A percentile compares a stretch with the other conserved stretches of the same genome.
These are phyloP conservation scores for Heptranchias perlo DNA, from an alignment of 2,113 vertebrate genomes.

Conservation along the genomic window DNA sequence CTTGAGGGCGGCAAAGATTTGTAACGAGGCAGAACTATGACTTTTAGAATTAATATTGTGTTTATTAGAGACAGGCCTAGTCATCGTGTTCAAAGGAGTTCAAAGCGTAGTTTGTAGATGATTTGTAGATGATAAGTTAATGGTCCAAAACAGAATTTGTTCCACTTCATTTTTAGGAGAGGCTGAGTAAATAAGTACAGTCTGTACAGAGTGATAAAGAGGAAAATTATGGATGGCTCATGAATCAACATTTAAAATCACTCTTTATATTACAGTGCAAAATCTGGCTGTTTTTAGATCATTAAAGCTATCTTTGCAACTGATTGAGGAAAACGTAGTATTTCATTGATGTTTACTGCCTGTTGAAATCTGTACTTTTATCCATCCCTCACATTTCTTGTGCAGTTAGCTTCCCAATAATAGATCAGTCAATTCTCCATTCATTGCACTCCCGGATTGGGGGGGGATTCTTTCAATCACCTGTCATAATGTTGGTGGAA, in stretches of 20 bases:
- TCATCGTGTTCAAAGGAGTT: background rate
- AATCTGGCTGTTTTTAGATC: background rate
- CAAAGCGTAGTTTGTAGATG: background rate
- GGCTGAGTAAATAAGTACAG: background rate
- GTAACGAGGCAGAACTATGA: background rate
- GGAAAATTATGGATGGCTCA: background rate
- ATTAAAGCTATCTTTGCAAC: background rate
- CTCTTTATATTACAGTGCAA: background rate
- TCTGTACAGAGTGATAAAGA: background rate
- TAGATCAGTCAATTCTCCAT: background rate
- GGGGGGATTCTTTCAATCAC: background rate
- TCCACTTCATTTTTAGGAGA: background rate
- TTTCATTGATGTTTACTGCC: background rate
- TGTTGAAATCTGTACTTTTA: background rate
- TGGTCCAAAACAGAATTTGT: background rate
- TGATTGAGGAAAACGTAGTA: background rate
- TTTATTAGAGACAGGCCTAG: background rate
- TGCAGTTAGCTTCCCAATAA: background rate
- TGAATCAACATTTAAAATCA: slow-evolving; percentile 23
- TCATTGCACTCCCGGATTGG: background rate
- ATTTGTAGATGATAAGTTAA: slow-evolving; percentile 16
- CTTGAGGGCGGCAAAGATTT: background rate
- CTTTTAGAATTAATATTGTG: background rate
- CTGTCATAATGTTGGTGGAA: background rate
- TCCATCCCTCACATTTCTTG: background rate